Base-by-base conservation (phyloP, 1,140 invertebrate genomes). In the Ephestia elutella region DNA sequence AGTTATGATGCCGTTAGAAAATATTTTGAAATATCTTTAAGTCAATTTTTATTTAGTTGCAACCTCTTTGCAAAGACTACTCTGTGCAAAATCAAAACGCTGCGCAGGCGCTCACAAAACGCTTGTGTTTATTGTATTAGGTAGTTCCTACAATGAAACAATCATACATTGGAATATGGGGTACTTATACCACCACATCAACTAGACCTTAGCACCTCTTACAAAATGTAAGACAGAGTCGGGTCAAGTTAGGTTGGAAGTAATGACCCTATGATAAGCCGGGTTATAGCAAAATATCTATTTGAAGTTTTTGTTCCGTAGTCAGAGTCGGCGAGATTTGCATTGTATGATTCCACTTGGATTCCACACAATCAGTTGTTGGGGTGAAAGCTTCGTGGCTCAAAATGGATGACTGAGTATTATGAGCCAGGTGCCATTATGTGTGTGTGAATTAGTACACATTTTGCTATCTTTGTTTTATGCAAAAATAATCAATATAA, bases 61-160 rank as follows among this genome's bases (percentile, higher is more conserved):
- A 44, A 5, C 13, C 49, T 60, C 59, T 56, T 17, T 35, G n/a
- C 30, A 44, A n/a, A 32, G 32, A 25, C 21, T 64, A 57, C 50
- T 55, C 61, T 62, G 44, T 55, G 32, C 19, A 32, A 60, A 60
- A 38, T 30, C 15, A 60, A 63, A 65, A 57, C 21, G 53, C 38
- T 65, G 49, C 63, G 20, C 49, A n/a, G 56, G 30, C 59, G 61
- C 49, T 48, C 67, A 68, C 68, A 73, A 75, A 71, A 75, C 65
- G 60, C 66, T 68, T 68, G 65, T 74, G 56, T 63, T 65, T 68
- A 75, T 71, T 75, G 66, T 75, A 74, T 74, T 68, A 71, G n/a
- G n/a, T n/a, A n/a, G 67, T 68, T 59, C 21, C 35, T 62, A 60
- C 51, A 60, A 60, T 68, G 60, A 63, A 67, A 58, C 68, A 73